A percentile compares a stretch with the other conserved stretches of the same genome.
phyloP scores from a whole-genome alignment of 2,888 invertebrate species.

The Neoascia interrupta region DNA sequence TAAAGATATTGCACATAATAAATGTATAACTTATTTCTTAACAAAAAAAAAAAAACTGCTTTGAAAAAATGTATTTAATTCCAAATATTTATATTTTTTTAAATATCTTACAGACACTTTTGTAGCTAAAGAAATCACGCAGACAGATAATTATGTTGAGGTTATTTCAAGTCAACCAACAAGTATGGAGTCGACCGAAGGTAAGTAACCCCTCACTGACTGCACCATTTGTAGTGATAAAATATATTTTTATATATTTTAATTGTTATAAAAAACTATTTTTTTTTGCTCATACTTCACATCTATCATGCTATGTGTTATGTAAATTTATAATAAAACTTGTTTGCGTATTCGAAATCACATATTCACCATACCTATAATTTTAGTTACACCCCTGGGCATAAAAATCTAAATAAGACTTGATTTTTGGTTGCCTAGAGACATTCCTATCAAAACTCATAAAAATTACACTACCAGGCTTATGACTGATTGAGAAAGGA shows the following conservation, averaged over 20 bases:
- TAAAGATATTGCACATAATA: too few relatives aligned
- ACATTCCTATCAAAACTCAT: too few relatives aligned
- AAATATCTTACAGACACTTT: constrained; percentile 19
- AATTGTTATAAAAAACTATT: neutral
- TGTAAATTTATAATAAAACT: neutral
- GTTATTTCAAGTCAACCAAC: neutral
- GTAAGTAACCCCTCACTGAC: constrained; percentile 14
- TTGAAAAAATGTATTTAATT: neutral
- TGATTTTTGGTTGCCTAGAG: too few relatives aligned
- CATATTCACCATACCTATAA: neutral
- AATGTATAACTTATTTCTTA: too few relatives aligned
- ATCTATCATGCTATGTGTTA: constrained; percentile 51
- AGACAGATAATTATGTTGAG: constrained; percentile 29
- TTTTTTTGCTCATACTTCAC: constrained; percentile 1
- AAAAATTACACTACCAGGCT: too few relatives aligned
- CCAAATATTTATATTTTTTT: neutral
- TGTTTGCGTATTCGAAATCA: neutral
- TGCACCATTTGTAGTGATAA: constrained; percentile 6
- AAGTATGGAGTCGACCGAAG: neutral
- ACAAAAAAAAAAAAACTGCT: too few relatives aligned
- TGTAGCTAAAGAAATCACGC: constrained; percentile 36
- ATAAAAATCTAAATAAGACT: too few relatives aligned
- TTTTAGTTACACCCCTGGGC: too few relatives aligned
- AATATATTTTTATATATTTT: neutral
- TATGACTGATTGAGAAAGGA: too few relatives aligned